These are phyloP conservation scores for Frankliniella fusca DNA, from an alignment of 2,888 invertebrate genomes.

Conservation along the genomic window DNA sequence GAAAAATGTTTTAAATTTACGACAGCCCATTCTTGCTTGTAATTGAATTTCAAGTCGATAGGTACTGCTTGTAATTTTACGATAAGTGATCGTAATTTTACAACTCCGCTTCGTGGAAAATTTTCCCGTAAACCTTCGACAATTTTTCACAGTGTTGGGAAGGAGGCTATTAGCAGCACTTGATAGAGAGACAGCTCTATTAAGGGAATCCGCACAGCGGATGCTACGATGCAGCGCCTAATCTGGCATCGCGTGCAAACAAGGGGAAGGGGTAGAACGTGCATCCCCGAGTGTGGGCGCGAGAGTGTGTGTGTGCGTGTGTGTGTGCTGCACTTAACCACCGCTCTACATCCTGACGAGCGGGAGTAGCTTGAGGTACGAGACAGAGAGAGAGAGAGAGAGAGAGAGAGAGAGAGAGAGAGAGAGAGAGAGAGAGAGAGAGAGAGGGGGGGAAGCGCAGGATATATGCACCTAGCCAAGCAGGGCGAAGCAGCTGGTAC, in stretches of 20 bases:
- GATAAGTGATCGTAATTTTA: too few relatives aligned
- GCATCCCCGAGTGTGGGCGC: not conserved
- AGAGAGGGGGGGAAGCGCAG: not conserved
- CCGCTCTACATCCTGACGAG: too few relatives aligned
- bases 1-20: too few relatives aligned
- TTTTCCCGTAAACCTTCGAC: too few relatives aligned
- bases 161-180: not conserved
- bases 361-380: not conserved
- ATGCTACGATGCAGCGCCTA: not conserved
- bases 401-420: not conserved
- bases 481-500: too few relatives aligned
- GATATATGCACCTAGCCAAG: too few relatives aligned
- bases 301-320: not conserved
- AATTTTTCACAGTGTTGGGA: too few relatives aligned
- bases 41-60: too few relatives aligned
- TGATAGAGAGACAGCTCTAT: constrained; percentile 24
- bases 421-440: not conserved
- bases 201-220: constrained; percentile 16
- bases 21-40: too few relatives aligned
- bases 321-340: not conserved
- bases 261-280: not conserved
- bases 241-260: constrained; percentile 21
- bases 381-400: not conserved
- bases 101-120: too few relatives aligned
- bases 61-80: too few relatives aligned